Conservation (phyloP, 64 coral and sea anemone species). For the Dendrophyllia cribrosa region DNA sequence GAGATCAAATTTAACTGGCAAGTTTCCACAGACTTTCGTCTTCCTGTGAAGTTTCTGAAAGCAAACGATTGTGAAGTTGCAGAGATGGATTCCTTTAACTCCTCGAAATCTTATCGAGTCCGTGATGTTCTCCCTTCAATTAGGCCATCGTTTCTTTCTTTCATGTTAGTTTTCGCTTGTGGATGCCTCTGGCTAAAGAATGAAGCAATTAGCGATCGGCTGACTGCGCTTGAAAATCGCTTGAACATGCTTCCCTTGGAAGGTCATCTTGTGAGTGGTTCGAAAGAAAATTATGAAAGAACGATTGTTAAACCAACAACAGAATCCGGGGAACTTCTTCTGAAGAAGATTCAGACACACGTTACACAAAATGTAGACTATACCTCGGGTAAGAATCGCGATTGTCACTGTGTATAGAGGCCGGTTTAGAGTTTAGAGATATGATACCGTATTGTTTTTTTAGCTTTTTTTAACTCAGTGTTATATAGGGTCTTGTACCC, state of each 20-base stretch:
- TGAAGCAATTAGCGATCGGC: background rate
- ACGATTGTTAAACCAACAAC: background rate
- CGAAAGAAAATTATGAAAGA: too few relatives aligned
- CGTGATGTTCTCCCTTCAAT: background rate
- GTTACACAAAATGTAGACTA: background rate
- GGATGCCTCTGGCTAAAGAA: background rate
- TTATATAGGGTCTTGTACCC: too few relatives aligned
- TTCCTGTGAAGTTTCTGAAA: background rate
- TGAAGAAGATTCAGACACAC: background rate
- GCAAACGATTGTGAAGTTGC: background rate
- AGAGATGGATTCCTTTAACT: background rate
- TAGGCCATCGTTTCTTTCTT: background rate
- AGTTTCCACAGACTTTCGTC: background rate
- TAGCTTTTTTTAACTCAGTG: too few relatives aligned
- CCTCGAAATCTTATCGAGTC: background rate
- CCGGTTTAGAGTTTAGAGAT: too few relatives aligned
- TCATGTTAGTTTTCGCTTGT: background rate
- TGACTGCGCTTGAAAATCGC: background rate
- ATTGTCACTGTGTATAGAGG: too few relatives aligned
- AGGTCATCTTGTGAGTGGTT: background rate
- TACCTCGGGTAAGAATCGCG: background rate
- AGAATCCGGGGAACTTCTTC: background rate
- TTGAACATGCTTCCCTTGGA: background rate
- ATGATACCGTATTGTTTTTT: too few relatives aligned
- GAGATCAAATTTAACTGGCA: slow-evolving; percentile 5